Percentiles rank a stretch among this genome's conserved stretches.
phyloP scores from a whole-genome alignment of 1,140 invertebrate species.

The Plectrocnemia conspersa region DNA sequence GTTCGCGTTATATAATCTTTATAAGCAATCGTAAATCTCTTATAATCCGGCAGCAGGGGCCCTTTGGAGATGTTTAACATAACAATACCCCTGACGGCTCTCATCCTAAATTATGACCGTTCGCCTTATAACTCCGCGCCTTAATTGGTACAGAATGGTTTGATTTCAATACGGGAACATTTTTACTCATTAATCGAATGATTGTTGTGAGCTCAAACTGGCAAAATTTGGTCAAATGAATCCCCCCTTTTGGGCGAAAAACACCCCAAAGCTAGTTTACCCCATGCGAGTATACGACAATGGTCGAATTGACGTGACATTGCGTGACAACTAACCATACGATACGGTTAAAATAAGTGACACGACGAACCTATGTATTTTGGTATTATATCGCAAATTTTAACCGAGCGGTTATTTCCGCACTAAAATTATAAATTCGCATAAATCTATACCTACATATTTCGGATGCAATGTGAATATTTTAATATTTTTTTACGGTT shows the following conservation, averaged over 20 bases:
- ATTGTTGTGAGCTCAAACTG: no score
- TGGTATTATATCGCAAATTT: no score
- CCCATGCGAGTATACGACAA: not conserved
- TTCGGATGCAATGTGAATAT: no score
- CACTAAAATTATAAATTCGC: no score
- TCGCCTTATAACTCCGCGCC: not conserved
- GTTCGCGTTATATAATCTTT: conserved; percentile 22
- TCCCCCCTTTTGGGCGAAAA: no score
- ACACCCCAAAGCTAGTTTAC: no score
- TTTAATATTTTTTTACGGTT: not conserved
- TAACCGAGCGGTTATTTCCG: no score
- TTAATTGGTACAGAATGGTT: conserved; percentile 24
- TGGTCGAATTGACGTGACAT: conserved; percentile 11
- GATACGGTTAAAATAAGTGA: conserved; percentile 14
- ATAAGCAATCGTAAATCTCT: conserved; percentile 32
- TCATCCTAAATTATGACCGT: conserved; percentile 35
- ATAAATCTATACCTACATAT: no score
- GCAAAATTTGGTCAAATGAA: no score
- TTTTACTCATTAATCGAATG: no score
- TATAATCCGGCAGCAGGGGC: conserved; percentile 30
- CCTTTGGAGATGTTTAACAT: conserved; percentile 30
- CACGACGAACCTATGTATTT: conserved; percentile 8
- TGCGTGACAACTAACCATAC: conserved; percentile 12
- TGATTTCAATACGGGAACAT: no score
- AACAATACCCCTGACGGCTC: conserved; percentile 29